Percentiles rank a stretch among this genome's conserved stretches.
Conservation (phyloP, 2,888 invertebrate species). For the Neuroscelio doddi region DNA sequence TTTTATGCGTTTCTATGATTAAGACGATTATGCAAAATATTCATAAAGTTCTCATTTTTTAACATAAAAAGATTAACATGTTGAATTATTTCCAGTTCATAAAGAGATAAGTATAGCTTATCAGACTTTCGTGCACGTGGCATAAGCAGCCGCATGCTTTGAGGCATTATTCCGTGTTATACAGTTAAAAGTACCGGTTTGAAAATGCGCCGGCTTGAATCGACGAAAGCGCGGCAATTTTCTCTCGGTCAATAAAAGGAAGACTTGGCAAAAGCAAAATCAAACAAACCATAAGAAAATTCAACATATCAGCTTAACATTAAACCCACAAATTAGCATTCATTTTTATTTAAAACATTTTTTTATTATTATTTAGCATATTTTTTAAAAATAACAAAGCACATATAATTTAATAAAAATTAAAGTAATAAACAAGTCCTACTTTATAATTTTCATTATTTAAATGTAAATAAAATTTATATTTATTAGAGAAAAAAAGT, state of each 20-base stretch:
- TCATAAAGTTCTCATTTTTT: constrained; percentile 28
- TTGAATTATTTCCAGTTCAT: constrained; percentile 16
- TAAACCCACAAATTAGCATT: too few relatives aligned
- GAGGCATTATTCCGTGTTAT: constrained; percentile 45
- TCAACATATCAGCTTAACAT: too few relatives aligned
- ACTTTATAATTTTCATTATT: too few relatives aligned
- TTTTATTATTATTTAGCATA: too few relatives aligned
- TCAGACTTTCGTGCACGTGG: constrained; percentile 46
- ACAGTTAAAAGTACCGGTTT: constrained; percentile 70
- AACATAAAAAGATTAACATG: constrained; percentile 24
- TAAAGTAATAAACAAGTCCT: too few relatives aligned
- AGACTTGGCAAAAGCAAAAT: constrained; percentile 15
- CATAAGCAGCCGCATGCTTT: constrained; percentile 41
- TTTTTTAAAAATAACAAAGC: too few relatives aligned
- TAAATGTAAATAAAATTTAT: too few relatives aligned
- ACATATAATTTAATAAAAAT: too few relatives aligned
- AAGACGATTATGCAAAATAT: neutral
- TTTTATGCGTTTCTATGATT: too few relatives aligned
- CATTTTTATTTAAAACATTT: too few relatives aligned
- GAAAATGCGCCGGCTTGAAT: constrained; percentile 59
- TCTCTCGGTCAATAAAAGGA: constrained; percentile 38
- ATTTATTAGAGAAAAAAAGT: too few relatives aligned
- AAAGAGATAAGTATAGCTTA: constrained; percentile 41
- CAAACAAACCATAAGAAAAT: too few relatives aligned
- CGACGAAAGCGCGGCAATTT: constrained; percentile 54